phyloP scores from a whole-genome alignment of 2,113 vertebrate genomes.

The Halcyon senegalensis region DNA sequence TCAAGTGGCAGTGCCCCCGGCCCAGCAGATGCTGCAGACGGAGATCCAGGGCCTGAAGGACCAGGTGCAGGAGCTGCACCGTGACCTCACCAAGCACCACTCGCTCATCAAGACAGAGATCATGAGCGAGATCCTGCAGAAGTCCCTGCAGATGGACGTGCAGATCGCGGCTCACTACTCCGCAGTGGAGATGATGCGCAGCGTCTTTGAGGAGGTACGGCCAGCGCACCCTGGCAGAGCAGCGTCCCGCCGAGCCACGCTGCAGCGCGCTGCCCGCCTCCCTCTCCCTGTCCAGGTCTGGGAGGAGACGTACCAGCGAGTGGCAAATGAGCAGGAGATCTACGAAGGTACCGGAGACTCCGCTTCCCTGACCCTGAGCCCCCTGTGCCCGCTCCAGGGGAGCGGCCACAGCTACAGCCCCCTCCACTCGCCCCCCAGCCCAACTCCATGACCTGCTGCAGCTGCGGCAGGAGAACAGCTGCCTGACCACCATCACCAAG shows the following conservation, averaged over 20 bases:
- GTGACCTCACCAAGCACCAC: conserved; percentile 94
- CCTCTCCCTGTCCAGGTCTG: conserved; percentile 81
- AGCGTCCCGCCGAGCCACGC: accelerated
- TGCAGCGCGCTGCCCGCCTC: accelerated
- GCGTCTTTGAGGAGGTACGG: conserved; percentile 87
- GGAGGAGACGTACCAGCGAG: conserved; percentile 91
- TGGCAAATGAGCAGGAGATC: conserved; percentile 91
- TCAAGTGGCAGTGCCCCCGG: accelerated
- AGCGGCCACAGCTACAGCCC: background rate
- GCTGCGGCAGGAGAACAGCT: conserved; percentile 91
- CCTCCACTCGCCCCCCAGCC: conserved; percentile 72
- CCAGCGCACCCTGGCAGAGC: accelerated
- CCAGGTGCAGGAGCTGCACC: conserved; percentile 92
- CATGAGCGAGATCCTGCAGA: conserved; percentile 87
- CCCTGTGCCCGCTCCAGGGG: accelerated
- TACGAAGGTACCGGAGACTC: conserved; percentile 84
- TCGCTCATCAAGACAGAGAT: conserved; percentile 89
- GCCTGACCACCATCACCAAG: conserved; percentile 86
- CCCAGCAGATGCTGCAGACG: conserved; percentile 79
- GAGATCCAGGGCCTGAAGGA: conserved; percentile 92
- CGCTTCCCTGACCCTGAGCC: accelerated
- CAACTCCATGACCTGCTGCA: conserved; percentile 92
- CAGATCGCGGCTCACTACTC: conserved; percentile 84
- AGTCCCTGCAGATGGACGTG: conserved; percentile 85
- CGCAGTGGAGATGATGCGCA: conserved; percentile 83